These are phyloP conservation scores for Oxyura jamaicensis DNA, from an alignment of 2,113 vertebrate species.

Conservation along the genomic window DNA sequence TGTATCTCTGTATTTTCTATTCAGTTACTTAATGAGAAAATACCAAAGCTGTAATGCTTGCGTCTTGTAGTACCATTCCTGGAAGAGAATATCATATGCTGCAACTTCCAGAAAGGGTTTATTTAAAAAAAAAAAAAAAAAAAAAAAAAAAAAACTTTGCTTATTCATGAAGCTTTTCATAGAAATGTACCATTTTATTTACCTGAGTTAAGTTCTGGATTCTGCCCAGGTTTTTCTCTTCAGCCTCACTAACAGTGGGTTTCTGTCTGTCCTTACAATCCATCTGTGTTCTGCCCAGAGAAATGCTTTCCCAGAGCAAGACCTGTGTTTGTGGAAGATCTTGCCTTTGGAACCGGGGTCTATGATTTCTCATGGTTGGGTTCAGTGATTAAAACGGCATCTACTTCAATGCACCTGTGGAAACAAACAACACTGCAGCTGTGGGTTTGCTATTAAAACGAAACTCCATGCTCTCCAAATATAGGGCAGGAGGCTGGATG, in stretches of 20 bases:
- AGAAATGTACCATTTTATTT: slow-evolving; percentile 56
- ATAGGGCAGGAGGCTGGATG: not conserved
- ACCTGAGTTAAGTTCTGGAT: slow-evolving; percentile 49
- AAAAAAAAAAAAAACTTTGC: not conserved
- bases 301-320: not conserved
- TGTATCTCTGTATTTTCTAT: not conserved
- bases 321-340: slow-evolving; percentile 47
- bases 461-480: not conserved
- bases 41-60: not conserved
- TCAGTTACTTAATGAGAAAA: not conserved
- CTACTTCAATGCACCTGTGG: slow-evolving; percentile 53
- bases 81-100: not conserved
- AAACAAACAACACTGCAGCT: slow-evolving; percentile 41
- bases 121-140: not conserved
- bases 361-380: slow-evolving; percentile 27
- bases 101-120: not conserved
- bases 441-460: slow-evolving; percentile 25
- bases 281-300: slow-evolving; percentile 45
- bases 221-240: slow-evolving; percentile 54
- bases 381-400: slow-evolving; percentile 34
- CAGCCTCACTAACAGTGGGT: not conserved
- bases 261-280: slow-evolving; percentile 62
- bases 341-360: slow-evolving; percentile 33
- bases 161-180: slow-evolving; percentile 44
- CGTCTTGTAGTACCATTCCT: not conserved